Evolutionary conservation across 2,113 vertebrate species (phyloP), one percentile per base, ranked within the genome.

Genomic region (Caranx melampygus): DNA sequence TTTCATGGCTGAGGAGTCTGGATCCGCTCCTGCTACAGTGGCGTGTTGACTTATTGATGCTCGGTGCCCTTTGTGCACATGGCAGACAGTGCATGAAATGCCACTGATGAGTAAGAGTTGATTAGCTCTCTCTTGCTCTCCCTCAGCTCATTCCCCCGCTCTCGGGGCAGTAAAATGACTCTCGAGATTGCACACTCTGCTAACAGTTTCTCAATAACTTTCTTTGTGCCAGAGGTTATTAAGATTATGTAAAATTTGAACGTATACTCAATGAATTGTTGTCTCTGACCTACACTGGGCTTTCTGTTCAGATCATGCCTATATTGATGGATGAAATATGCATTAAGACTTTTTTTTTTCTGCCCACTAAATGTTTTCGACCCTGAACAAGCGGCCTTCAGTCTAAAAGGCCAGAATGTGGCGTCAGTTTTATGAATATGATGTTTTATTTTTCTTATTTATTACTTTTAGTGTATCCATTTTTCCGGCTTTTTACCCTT

Each of bases 61-160:
- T 54, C 7, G 13, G n/a, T 79, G 84, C 69, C 81, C 77, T 88
- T 82, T 88, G 75, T 86, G 83, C 73, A 75, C 69, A 20, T 51
- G 59, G 77, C 79, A 87, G 83, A 82, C 71, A 75, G 85, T 80
- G 72, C 59, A 81, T 87, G 83, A 85, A 88, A 81, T 78, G 85
- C 86, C 76, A 64, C 84, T 59, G 79, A 85, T 75, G 79, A 84
- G 84, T 72, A 71, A 59, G 72, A 89, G 81, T 79, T 83, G 88
- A 91, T 91, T 87, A 88, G 86, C 87, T 88, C 33, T 26, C 76
- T 78, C 67, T 81, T 61, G 58, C 83, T 84, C 83, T 78, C 54
- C 80, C 70, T 81, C 75, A 59, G 81, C 74, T 85, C 85, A 61
- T 84, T 88, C 74, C 71, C 40, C 71, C 75, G 59, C 80, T 81